Evolutionary conservation across 2,797 vertebrate species (phyloP).

Genomic region (Pampus argenteus): DNA sequence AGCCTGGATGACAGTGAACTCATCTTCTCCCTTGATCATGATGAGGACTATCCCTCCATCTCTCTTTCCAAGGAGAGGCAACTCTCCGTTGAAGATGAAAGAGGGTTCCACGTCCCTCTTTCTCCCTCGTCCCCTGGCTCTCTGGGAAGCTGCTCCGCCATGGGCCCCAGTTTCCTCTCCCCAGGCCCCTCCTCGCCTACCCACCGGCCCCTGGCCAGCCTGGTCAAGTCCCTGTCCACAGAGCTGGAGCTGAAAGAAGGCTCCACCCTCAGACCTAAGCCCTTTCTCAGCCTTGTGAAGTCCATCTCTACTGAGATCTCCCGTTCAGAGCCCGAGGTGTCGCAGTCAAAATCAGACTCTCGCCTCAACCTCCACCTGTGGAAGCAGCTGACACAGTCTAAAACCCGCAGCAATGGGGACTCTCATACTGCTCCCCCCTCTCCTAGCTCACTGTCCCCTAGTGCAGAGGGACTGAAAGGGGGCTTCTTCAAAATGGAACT

Average conservation of each 20-base stretch:
- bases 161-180: constrained; percentile 69
- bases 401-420: constrained; percentile 78
- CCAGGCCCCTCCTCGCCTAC: constrained; percentile 73
- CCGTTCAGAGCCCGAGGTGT: constrained; percentile 86
- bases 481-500: constrained; percentile 90
- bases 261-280: constrained; percentile 76
- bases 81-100: constrained; percentile 63
- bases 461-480: constrained; percentile 76
- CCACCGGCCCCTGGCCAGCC: constrained; percentile 78
- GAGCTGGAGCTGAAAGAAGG: constrained; percentile 86
- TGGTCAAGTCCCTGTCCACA: constrained; percentile 89
- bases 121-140: constrained; percentile 80
- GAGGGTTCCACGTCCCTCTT: constrained; percentile 70
- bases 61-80: constrained; percentile 66
- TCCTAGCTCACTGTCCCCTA: constrained; percentile 84
- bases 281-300: constrained; percentile 88
- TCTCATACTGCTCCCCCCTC: constrained; percentile 89
- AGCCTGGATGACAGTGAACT: constrained; percentile 80
- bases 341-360: constrained; percentile 89
- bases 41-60: constrained; percentile 69
- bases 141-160: constrained; percentile 71
- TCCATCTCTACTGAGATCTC: constrained; percentile 90
- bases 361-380: constrained; percentile 88
- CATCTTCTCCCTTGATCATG: constrained; percentile 77
- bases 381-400: constrained; percentile 87